Conservation (phyloP, 2,113 vertebrate genomes). For the Alligator mississippiensis region DNA sequence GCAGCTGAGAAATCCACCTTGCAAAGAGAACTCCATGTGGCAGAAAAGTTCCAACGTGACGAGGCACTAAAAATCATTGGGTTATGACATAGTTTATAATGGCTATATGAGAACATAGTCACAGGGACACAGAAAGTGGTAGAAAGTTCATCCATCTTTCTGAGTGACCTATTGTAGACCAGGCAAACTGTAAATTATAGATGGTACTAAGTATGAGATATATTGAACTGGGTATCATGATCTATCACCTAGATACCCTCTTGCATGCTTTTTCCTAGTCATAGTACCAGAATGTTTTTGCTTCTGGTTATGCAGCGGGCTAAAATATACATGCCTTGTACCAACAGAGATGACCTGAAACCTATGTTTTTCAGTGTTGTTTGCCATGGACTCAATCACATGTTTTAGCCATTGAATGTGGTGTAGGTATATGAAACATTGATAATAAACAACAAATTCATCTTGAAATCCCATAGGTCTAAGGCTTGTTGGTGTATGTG, state of each 20-base stretch:
- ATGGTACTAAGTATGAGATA: background rate
- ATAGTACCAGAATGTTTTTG: background rate
- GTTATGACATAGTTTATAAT: background rate
- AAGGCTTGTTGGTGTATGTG: too few relatives aligned
- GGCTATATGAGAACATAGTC: background rate
- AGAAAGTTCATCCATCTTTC: background rate
- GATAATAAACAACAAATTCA: background rate
- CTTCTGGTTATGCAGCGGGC: background rate
- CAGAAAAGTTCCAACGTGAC: too few relatives aligned
- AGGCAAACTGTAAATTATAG: background rate
- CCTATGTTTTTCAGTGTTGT: background rate
- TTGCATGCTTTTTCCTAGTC: too few relatives aligned
- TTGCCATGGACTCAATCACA: background rate
- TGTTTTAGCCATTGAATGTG: background rate
- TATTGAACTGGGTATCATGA: too few relatives aligned
- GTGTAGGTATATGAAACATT: background rate
- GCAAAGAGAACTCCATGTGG: too few relatives aligned
- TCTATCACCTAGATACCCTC: too few relatives aligned
- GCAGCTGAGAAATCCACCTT: too few relatives aligned
- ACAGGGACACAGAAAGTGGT: background rate
- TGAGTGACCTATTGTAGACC: background rate
- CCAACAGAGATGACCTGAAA: background rate
- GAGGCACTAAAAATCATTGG: too few relatives aligned
- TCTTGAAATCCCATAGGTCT: fast-evolving
- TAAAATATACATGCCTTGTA: background rate